Evolutionary conservation across 92 coral and sea anemone species (phyloP), one percentile per base, ranked within the genome.

Genomic region (Umimayanthus chanpuru): DNA sequence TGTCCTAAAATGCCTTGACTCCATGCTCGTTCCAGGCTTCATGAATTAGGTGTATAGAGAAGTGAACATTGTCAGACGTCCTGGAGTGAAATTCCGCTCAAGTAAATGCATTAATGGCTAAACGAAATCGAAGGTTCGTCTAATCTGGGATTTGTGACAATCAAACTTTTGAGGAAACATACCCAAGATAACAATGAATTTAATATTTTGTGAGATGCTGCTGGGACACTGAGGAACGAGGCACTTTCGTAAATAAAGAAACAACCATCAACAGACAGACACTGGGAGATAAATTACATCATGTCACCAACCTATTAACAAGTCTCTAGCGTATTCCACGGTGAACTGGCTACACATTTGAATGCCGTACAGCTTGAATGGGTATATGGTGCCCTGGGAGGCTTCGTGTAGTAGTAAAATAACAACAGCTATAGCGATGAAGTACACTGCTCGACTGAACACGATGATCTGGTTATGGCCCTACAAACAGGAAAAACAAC

Each of bases 361-460:
- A 23, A 97, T 44, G 64, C 96, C 93, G 53, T 97, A 97, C 66
- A 97, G 66, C 49, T 92, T 70, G 90, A 90, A 81, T 30, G 92
- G 80, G 66, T 90, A 79, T 68, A 88, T 39, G 73, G 91, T 79
- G 18, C 96, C 82, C 85, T 92, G 87, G 16, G 90, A 77, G 36
- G 86, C 82, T 70, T 88, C 91, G 61, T 97, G 97, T 64, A 97
- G 89, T 30, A 95, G 70, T 25, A 97, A 86, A n/a, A 95, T 87
- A 77, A 92, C 89, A 5, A 89, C 81, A 7, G 99, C 96, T 86
- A 97, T 79, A 49, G 85, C 83, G 85, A 95, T 91, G 88, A 97
- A 97, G 88, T 97, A 97, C 78, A 94, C 96, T 14, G 99, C 93
- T n/a, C 99, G 94, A 84, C 99, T 97, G 80, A 97, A 97, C 64